Conservation (phyloP, 2,888 invertebrate species). For the Bugulina stolonifera region DNA sequence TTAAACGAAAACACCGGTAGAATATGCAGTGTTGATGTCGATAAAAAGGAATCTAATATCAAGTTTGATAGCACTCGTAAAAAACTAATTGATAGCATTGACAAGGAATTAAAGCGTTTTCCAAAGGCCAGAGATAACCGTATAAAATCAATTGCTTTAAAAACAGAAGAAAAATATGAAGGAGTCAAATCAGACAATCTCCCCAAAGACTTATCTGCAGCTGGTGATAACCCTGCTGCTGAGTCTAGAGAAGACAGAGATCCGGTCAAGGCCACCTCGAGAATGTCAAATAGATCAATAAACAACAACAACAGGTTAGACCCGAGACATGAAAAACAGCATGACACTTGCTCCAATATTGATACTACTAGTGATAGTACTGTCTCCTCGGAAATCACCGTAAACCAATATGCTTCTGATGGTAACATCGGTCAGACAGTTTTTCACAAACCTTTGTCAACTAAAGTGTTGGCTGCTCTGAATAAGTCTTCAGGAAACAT, state of each 20-base stretch:
- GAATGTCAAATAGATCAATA: neutral
- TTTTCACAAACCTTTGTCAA: neutral
- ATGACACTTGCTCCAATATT: too few relatives aligned
- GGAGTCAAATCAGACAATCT: neutral
- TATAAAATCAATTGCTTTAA: neutral
- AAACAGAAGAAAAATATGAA: neutral
- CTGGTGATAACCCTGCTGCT: too few relatives aligned
- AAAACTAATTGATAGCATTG: too few relatives aligned
- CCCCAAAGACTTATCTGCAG: neutral
- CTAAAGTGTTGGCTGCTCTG: too few relatives aligned
- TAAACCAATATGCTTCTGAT: too few relatives aligned
- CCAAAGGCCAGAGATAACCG: neutral
- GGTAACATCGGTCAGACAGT: neutral
- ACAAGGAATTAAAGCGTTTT: too few relatives aligned
- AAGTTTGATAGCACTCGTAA: neutral
- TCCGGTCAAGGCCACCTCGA: neutral
- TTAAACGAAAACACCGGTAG: neutral
- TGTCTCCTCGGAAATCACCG: neutral
- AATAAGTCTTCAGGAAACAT: neutral
- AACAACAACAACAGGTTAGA: too few relatives aligned
- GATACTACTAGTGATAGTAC: neutral
- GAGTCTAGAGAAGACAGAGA: neutral
- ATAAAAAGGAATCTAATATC: neutral
- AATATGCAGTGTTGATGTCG: neutral
- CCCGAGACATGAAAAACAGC: too few relatives aligned